Base-by-base conservation (phyloP, 2,888 invertebrate genomes). In the Tromatobia lineatoria region DNA sequence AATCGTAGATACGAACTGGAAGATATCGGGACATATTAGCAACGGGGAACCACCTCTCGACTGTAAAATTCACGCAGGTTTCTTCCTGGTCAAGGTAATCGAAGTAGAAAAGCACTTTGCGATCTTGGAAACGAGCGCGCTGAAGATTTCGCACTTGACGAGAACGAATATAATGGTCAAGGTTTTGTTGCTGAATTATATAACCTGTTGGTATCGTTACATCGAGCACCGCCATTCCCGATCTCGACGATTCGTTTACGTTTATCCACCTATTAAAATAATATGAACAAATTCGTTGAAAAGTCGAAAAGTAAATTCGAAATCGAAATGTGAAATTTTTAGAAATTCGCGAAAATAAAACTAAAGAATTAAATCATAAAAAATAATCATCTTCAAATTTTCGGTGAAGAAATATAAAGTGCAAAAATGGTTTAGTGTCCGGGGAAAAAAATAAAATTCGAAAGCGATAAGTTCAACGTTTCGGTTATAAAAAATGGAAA, bases 21-120 rank as follows among this genome's bases (percentile, higher is more conserved):
- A 99, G 95, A 94, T 98, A 98, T 64, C 98, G 95, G 0, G 99
- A 98, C 97, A 99, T 98, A 94, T 99, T 99, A 69, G 99, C 99
- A 3, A 99, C 98, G 0, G 99, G 99, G 94, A 96, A 97, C 99
- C 99, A 99, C 87, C 99, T 95, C 94, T 99, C 98, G 77, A 99
- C 96, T 0, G 98, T 98, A 93, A 99, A 98, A 94, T 98, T 97
- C 11, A 99, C 96, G 92, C 99, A 99, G 7, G 97, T 97, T 89
- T 96, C 96, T 93, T 97, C 97, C 25, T 95, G 94, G 90, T 98
- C 98, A 93, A 99, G 94, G 93, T 97, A 98, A 93, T 98, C 97
- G 93, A 99, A 99, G 94, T 99, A 99, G 94, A 99, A 98, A 69
- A 98, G 94, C 83, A 98, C 96, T 95, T 98, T 98, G 87, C 96